phyloP scores from a whole-genome alignment of 2,888 invertebrate species.

The Syrista parreyssii region DNA sequence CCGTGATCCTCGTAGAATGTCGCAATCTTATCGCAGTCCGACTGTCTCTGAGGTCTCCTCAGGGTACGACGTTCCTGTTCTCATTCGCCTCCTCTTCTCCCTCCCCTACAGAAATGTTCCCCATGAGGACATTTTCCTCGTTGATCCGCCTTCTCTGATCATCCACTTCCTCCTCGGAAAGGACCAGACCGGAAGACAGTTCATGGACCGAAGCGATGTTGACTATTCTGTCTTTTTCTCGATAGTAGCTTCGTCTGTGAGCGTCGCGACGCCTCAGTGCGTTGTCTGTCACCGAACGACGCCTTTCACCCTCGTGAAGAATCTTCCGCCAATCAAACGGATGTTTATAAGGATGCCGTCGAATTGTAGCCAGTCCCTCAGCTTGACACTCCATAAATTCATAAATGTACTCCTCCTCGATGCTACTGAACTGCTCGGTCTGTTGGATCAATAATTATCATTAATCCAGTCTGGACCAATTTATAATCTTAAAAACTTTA shows the following conservation, averaged over 20 bases:
- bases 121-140: not conserved
- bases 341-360: conserved; percentile 67
- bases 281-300: conserved; percentile 67
- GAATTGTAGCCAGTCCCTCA: conserved; percentile 64
- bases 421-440: conserved; percentile 7
- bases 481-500: not conserved
- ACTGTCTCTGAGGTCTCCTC: not conserved
- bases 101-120: not conserved
- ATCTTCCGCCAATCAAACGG: conserved; percentile 71
- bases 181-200: not conserved
- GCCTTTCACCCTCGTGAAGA: conserved; percentile 68
- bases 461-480: not conserved
- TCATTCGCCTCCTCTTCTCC: not conserved
- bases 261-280: conserved; percentile 21
- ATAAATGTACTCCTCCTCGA: conserved; percentile 43
- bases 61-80: not conserved
- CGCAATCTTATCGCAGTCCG: not conserved
- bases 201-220: not conserved
- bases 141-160: not conserved
- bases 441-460: not conserved
- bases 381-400: conserved; percentile 43
- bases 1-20: not conserved
- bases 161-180: not conserved
- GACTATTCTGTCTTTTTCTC: not conserved
- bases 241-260: not conserved